A percentile compares a stretch with the other conserved stretches of the same genome.
Conservation (phyloP, 2,113 vertebrate genomes). For the Athene noctua region DNA sequence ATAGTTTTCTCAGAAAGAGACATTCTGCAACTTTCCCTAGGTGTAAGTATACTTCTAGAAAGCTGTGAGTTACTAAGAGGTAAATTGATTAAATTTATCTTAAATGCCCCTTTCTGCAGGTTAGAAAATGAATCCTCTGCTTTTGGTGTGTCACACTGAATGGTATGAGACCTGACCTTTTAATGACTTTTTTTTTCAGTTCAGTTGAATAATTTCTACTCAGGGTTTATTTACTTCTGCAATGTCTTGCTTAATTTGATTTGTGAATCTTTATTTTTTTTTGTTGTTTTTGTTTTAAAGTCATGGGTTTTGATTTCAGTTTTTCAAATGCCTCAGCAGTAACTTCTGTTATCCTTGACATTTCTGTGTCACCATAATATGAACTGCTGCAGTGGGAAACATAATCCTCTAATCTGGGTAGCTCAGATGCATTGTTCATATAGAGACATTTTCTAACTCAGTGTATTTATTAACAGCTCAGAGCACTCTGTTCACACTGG, state of each 20-base stretch:
- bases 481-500: not conserved
- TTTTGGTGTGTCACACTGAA: not conserved
- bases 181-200: not conserved
- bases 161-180: not conserved
- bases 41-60: not conserved
- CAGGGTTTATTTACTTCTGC: constrained; percentile 26
- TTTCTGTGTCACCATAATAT: constrained; percentile 36
- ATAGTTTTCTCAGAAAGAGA: not conserved
- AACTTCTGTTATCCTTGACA: constrained; percentile 54
- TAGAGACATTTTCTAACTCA: constrained; percentile 2
- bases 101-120: not conserved
- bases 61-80: not conserved
- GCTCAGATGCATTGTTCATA: constrained; percentile 26
- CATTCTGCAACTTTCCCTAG: not conserved
- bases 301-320: not conserved
- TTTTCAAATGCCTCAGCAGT: constrained; percentile 11
- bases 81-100: not conserved
- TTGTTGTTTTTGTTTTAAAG: not conserved
- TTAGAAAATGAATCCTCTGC: not conserved
- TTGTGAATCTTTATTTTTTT: not conserved
- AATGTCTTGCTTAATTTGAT: constrained; percentile 29
- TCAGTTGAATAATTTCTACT: not conserved
- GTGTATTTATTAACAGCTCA: constrained; percentile 23
- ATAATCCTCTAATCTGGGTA: constrained; percentile 55
- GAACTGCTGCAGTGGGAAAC: constrained; percentile 25